phyloP scores from a whole-genome alignment of 2,888 invertebrate genomes.

The Limenitis camilla region DNA sequence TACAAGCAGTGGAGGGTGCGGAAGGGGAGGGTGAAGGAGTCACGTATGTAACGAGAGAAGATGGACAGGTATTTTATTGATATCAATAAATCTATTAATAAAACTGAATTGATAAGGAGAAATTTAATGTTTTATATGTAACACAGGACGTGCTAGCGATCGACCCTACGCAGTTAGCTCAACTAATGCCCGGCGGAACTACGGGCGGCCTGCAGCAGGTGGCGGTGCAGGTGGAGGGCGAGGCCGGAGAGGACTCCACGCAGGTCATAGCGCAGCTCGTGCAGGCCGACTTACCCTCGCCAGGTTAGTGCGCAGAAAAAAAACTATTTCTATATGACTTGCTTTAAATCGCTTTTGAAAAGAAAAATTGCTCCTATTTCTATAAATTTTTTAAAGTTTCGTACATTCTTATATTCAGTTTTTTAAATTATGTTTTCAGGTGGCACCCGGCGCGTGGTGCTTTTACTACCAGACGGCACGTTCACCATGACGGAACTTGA shows the following conservation, averaged over 20 bases:
- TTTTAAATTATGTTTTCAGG: constrained; percentile 76
- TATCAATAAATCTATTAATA: background rate
- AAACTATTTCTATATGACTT: too few species aligned
- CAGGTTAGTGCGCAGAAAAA: constrained; percentile 70
- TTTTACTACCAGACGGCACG: constrained; percentile 88
- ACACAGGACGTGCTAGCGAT: constrained; percentile 70
- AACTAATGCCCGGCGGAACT: constrained; percentile 75
- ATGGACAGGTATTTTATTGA: constrained; percentile 50
- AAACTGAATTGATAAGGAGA: too few species aligned
- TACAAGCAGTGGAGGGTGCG: constrained; percentile 72
- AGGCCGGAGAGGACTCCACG: constrained; percentile 77
- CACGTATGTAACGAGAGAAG: constrained; percentile 64
- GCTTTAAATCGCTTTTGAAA: too few species aligned
- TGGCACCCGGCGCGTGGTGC: constrained; percentile 87
- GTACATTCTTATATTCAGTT: too few species aligned
- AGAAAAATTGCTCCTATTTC: too few species aligned
- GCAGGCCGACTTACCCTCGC: constrained; percentile 87
- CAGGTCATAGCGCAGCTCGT: constrained; percentile 91
- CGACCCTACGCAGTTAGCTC: constrained; percentile 70
- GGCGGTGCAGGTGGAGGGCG: constrained; percentile 72
- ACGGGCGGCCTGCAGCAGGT: constrained; percentile 68
- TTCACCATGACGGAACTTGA: constrained; percentile 91
- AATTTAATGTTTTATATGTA: constrained; percentile 25
- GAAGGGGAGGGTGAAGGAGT: constrained; percentile 83
- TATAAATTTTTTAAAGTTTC: too few species aligned